These are phyloP conservation scores for Tetranychus truncatus DNA, from an alignment of 2,888 invertebrate species.

Conservation along the genomic window DNA sequence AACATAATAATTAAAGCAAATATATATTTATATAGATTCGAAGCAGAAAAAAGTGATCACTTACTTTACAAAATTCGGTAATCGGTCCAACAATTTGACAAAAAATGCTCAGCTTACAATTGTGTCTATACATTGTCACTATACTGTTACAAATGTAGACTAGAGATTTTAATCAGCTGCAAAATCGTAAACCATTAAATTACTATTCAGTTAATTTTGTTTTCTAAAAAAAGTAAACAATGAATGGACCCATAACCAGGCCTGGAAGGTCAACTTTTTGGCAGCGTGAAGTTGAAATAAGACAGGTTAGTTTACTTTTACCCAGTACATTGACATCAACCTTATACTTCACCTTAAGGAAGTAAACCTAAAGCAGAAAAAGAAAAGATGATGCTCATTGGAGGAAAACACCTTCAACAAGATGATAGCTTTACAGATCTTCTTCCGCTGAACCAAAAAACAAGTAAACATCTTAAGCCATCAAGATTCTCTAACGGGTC, in stretches of 20 bases:
- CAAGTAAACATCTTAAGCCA: neutral
- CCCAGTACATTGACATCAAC: neutral
- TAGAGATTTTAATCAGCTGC: too few species aligned
- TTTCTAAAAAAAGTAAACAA: too few species aligned
- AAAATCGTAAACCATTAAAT: too few species aligned
- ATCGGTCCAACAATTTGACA: too few species aligned
- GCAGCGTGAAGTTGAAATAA: neutral
- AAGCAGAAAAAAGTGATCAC: too few species aligned
- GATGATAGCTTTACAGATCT: neutral
- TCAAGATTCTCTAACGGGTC: neutral
- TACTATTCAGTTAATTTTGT: too few species aligned
- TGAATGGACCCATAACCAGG: neutral
- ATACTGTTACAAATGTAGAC: too few species aligned
- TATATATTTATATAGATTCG: too few species aligned
- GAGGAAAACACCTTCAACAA: neutral
- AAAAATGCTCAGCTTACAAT: too few species aligned
- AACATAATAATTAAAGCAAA: too few species aligned
- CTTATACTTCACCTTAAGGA: neutral
- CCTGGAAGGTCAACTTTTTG: neutral
- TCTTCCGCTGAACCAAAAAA: neutral
- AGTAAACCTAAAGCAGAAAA: neutral
- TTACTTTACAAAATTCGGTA: too few species aligned
- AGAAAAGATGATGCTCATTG: neutral
- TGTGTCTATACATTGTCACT: too few species aligned
- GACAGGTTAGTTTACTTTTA: slow-evolving; percentile 1